Base-by-base conservation (phyloP, 2,888 invertebrate genomes). In the Stenodera caucasica region DNA sequence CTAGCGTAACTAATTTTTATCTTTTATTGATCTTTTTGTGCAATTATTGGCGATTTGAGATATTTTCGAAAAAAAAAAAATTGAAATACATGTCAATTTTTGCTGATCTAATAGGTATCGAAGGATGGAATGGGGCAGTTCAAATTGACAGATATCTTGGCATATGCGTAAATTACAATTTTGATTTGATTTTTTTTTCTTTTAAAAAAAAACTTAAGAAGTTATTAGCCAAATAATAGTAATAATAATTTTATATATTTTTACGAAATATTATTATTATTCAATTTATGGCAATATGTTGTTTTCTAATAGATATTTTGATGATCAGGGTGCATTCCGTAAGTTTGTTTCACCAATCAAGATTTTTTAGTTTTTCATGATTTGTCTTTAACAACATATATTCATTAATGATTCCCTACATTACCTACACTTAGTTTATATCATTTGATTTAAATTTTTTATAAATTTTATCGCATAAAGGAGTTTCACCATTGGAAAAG, bases 401-500 rank as follows among this genome's bases (percentile, higher is more conserved):
- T 45, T 12, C 12, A 23, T 45, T 11, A 9, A 33, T 35, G 18
- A 30, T 53, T 14, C 9, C 53, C 18, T n/a, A 29, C n/a, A 23
- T 37, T 56, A 21, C 55, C 51, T 50, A 53, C 53, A 40, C 53
- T 54, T 55, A 45, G 40, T 54, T 53, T 35, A 45, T 49, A 57
- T 57, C 52, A 51, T 40, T 56, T 56, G 23, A 32, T 58, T 26
- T 52, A 26, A 26, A 26, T 37, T 55, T 45, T 55, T 58, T 49
- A 49, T 37, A 26, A 21, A 21, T 35, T 45, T 30, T 33, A 33
- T 53, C 30, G 18, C 53, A 35, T 15, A 53, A 62, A 64, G 61
- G 58, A 60, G 61, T 66, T 66, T 66, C 67, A 67, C 67, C 67
- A 67, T 53, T 50, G 21, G 45, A 51, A 57, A 61, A 51, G 61